Conservation (phyloP, 1,140 invertebrate species). For the Diorhabda elongata region DNA sequence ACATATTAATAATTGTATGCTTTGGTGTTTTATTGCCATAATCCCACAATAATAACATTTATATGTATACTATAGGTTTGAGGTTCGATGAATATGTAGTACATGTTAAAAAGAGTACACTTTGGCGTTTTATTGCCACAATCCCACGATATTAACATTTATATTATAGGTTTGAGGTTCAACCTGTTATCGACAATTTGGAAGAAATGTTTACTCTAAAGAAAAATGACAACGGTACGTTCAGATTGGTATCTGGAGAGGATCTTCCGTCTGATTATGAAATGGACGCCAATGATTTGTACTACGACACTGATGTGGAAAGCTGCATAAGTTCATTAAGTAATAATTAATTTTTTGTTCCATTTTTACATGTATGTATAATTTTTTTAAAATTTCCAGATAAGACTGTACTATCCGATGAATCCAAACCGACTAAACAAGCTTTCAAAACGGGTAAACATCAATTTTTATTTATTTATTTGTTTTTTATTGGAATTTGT, state of each 20-base stretch:
- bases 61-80: neutral
- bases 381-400: no score
- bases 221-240: slow-evolving; percentile 18
- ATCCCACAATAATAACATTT: no score
- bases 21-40: no score
- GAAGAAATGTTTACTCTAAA: slow-evolving; percentile 21
- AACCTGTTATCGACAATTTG: slow-evolving; percentile 20
- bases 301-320: slow-evolving; percentile 22
- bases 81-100: neutral
- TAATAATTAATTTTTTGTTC: slow-evolving; percentile 6
- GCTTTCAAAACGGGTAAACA: no score
- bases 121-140: neutral
- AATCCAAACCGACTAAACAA: no score
- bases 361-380: neutral
- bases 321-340: slow-evolving; percentile 5
- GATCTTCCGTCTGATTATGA: slow-evolving; percentile 26
- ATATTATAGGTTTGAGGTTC: slow-evolving; percentile 23
- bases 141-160: neutral
- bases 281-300: slow-evolving; percentile 8
- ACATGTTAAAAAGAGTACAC: neutral
- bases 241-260: slow-evolving; percentile 23
- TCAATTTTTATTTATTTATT: no score
- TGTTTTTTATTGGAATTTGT: no score
- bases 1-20: no score
- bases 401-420: no score